Percentiles rank a stretch among this genome's conserved stretches.
phyloP scores from a whole-genome alignment of 2,113 vertebrate species.

The Orycteropus afer region DNA sequence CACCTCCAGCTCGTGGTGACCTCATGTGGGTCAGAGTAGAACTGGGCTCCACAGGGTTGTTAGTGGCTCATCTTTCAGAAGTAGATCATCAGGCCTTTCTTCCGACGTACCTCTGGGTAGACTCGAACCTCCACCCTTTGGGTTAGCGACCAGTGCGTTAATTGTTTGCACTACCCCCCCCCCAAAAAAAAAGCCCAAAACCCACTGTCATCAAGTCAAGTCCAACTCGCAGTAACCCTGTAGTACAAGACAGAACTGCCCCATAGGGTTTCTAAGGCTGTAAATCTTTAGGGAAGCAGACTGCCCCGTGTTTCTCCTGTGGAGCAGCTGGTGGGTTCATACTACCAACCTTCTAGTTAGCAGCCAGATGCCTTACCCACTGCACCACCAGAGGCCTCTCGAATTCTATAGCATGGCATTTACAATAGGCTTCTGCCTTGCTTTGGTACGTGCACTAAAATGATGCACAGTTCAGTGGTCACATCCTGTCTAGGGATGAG shows the following conservation, averaged over 20 bases:
- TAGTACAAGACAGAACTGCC: too few relatives aligned
- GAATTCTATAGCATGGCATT: rapidly evolving
- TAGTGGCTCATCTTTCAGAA: neutral
- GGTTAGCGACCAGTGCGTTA: neutral
- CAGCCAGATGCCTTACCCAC: too few relatives aligned
- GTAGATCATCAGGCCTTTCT: neutral
- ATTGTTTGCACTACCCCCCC: too few relatives aligned
- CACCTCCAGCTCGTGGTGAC: neutral
- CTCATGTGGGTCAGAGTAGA: neutral
- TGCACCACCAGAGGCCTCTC: neutral
- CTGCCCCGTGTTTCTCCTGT: too few relatives aligned
- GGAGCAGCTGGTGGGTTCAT: too few relatives aligned
- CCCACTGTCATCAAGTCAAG: too few relatives aligned
- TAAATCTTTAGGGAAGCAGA: too few relatives aligned
- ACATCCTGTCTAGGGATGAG: too few relatives aligned
- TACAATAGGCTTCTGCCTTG: rapidly evolving
- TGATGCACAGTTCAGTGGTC: neutral
- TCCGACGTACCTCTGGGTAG: neutral
- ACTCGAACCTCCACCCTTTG: neutral
- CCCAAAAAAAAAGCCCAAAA: too few relatives aligned
- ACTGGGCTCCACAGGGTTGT: neutral
- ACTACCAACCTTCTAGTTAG: too few relatives aligned
- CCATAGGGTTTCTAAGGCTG: too few relatives aligned
- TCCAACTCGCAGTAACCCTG: too few relatives aligned
- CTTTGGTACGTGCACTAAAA: neutral